These are phyloP conservation scores for Linyphia triangularis DNA, from an alignment of 2,888 invertebrate genomes.

Conservation along the genomic window DNA sequence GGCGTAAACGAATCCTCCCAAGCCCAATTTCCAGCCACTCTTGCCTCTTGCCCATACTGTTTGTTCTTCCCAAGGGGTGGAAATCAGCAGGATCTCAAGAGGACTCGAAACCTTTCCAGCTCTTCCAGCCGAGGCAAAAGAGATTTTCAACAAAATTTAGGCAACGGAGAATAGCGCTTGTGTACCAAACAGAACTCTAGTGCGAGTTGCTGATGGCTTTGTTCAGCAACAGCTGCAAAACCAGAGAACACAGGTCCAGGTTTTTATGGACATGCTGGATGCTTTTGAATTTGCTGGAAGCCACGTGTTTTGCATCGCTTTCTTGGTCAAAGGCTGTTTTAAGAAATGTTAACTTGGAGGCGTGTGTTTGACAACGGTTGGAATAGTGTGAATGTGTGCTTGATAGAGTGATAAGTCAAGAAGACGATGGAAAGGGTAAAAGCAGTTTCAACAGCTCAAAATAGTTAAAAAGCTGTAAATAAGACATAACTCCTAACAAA, in stretches of 20 bases:
- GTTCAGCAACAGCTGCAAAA: conserved; percentile 17
- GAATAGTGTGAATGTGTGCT: not conserved
- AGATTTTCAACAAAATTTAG: not conserved
- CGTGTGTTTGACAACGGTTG: not conserved
- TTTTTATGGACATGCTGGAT: not conserved
- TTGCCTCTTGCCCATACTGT: not conserved
- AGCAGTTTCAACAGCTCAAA: no score
- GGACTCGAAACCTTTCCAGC: conserved; percentile 3
- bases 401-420: not conserved
- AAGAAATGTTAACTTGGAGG: not conserved
- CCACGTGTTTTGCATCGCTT: not conserved
- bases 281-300: not conserved
- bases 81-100: not conserved
- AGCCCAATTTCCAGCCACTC: conserved; percentile 45
- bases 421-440: not conserved
- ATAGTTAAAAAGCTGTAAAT: no score
- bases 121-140: not conserved
- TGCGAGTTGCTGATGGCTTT: not conserved
- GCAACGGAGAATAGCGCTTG: not conserved
- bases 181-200: conserved; percentile 18
- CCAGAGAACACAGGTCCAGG: not conserved
- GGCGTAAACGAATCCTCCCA: conserved; percentile 47
- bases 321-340: not conserved
- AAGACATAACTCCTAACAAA: no score
- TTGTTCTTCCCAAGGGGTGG: conserved; percentile 62